phyloP scores from a whole-genome alignment of 2,797 vertebrate genomes.

The Sandelia bainsii region DNA sequence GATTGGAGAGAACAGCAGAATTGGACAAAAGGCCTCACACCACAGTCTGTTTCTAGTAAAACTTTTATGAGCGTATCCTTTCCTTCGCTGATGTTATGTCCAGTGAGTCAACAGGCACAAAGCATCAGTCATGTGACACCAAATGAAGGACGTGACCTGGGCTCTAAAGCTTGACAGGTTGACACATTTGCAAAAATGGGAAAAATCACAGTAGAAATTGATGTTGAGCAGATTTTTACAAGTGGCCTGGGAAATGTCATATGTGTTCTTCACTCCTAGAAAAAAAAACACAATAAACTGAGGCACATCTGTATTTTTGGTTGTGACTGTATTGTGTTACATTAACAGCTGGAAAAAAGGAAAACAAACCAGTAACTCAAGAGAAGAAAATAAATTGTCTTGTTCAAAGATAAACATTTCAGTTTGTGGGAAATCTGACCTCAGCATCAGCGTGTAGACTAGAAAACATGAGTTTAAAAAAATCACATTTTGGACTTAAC shows the following conservation, averaged over 20 bases:
- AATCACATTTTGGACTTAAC: constrained; percentile 44
- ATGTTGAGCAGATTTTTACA: constrained; percentile 48
- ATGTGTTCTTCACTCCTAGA: constrained; percentile 28
- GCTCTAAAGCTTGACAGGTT: constrained; percentile 32
- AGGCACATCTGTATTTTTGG: constrained; percentile 56
- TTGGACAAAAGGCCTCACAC: constrained; percentile 40
- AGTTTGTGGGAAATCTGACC: constrained; percentile 12
- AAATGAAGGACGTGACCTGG: constrained; percentile 29
- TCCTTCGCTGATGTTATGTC: constrained; percentile 50
- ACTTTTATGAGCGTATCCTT: constrained; percentile 55
- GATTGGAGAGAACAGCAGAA: constrained; percentile 41
- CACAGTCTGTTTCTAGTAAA: constrained; percentile 57
- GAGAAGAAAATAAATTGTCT: constrained; percentile 49
- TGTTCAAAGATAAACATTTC: constrained; percentile 30
- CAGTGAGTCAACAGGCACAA: constrained; percentile 55
- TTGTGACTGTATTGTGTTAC: constrained; percentile 37
- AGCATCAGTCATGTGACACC: constrained; percentile 51
- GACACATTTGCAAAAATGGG: constrained; percentile 33
- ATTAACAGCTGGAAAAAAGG: constrained; percentile 41
- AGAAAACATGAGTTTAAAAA: constrained; percentile 5
- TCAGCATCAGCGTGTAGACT: neutral
- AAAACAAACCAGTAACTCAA: constrained; percentile 42
- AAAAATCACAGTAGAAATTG: constrained; percentile 21
- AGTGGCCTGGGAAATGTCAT: constrained; percentile 45
- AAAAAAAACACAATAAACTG: constrained; percentile 23